A percentile compares a stretch with the other conserved stretches of the same genome.
Conservation (phyloP, 2,888 invertebrate species). For the Thymelicus lineola region DNA sequence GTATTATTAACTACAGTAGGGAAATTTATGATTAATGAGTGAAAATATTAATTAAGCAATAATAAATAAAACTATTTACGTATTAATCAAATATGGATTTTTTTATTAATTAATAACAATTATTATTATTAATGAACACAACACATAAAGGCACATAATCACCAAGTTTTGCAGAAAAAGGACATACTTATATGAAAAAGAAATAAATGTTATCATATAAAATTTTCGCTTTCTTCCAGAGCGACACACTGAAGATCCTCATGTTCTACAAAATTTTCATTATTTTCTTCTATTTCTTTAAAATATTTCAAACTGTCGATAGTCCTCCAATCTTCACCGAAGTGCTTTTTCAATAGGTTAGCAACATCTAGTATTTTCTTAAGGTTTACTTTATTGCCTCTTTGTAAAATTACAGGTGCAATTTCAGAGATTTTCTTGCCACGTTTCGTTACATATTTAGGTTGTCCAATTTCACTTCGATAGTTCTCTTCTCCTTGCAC, state of each 20-base stretch:
- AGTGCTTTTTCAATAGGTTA: conserved; percentile 42
- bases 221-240: too few relatives aligned
- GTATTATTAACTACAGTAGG: conserved; percentile 8
- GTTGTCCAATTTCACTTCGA: too few relatives aligned
- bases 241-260: too few relatives aligned
- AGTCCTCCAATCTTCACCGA: conserved; percentile 43
- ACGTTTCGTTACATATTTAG: too few relatives aligned
- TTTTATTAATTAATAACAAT: conserved; percentile 6
- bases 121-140: conserved; percentile 29
- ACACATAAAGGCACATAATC: conserved; percentile 19
- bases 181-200: conserved; percentile 6
- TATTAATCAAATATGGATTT: neutral
- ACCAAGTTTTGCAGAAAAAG: conserved; percentile 18
- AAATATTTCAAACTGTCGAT: conserved; percentile 45
- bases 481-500: too few relatives aligned
- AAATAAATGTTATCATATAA: neutral
- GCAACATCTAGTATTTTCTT: too few relatives aligned
- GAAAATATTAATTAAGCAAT: conserved; percentile 2
- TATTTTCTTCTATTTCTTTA: conserved; percentile 43
- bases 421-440: too few relatives aligned
- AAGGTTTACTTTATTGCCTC: too few relatives aligned
- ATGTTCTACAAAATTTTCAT: conserved; percentile 6
- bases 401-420: too few relatives aligned
- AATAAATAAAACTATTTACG: too few relatives aligned
- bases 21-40: conserved; percentile 5